phyloP scores from a whole-genome alignment of 2,888 invertebrate genomes.

The Doris montereyensis region DNA sequence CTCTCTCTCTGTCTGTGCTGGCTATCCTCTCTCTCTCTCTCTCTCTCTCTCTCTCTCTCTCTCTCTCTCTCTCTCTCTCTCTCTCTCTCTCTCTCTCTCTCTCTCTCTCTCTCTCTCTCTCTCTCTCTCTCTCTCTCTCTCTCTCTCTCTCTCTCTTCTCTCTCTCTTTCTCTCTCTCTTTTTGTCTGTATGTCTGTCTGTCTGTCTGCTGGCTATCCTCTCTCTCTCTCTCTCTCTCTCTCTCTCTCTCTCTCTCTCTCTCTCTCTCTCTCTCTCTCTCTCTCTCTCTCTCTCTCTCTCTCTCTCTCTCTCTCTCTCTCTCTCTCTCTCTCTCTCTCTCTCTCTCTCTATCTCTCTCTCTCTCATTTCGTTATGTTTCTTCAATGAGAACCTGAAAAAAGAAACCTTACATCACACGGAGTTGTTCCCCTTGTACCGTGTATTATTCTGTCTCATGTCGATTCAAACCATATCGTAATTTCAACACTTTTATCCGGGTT shows the following conservation, averaged over 20 bases:
- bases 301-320: slow-evolving; percentile 1
- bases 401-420: not conserved
- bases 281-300: slow-evolving; percentile 3
- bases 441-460: not conserved
- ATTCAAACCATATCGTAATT: not conserved
- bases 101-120: not conserved
- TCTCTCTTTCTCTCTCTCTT: too few species aligned
- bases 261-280: not conserved
- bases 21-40: not conserved
- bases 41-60: not conserved
- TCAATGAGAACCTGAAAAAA: not conserved
- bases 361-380: not conserved
- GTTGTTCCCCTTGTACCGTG: not conserved
- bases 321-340: slow-evolving; percentile 5
- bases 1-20: not conserved
- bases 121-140: not conserved
- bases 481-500: not conserved
- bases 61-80: not conserved
- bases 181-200: too few species aligned
- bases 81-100: not conserved
- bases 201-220: not conserved
- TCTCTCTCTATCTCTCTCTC: not conserved
- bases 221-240: not conserved
- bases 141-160: not conserved
- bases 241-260: slow-evolving; percentile 10